A percentile compares a stretch with the other conserved stretches of the same genome.
Conservation (phyloP, 2,113 vertebrate species). For the Gymnogyps californianus region DNA sequence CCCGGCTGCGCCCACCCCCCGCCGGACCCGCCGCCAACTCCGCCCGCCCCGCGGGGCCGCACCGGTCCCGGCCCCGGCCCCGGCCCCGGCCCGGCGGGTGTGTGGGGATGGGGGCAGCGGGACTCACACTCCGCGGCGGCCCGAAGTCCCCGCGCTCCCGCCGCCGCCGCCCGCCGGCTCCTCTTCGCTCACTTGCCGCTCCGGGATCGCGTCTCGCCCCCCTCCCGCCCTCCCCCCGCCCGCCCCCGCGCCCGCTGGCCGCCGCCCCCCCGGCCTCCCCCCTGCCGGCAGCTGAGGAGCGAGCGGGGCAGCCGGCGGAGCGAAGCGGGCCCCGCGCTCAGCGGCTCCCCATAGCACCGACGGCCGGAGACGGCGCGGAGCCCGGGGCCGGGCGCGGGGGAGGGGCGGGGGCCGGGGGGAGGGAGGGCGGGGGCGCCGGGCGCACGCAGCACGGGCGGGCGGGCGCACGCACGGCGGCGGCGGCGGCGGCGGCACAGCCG, state of each 20-base stretch:
- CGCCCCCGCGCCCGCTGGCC: too few species aligned
- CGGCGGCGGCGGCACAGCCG: slow-evolving; percentile 32
- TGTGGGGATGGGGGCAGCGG: slow-evolving; percentile 2
- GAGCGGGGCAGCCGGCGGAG: too few species aligned
- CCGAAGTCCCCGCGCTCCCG: slow-evolving; percentile 52
- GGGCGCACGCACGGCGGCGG: slow-evolving; percentile 16
- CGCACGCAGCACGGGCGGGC: slow-evolving; percentile 68
- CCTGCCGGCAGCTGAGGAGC: too few species aligned
- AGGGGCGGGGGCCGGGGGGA: too few species aligned
- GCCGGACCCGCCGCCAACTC: background rate
- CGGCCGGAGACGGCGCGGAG: too few species aligned
- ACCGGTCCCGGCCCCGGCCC: background rate
- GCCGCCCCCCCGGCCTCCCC: too few species aligned
- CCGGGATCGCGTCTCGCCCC: slow-evolving; percentile 34
- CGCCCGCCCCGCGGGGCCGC: background rate
- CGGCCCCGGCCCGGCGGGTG: slow-evolving; percentile 16
- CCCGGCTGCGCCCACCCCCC: background rate
- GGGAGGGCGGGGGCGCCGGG: slow-evolving; percentile 38
- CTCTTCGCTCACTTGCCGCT: slow-evolving; percentile 5
- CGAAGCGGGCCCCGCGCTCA: too few species aligned
- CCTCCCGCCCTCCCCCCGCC: too few species aligned
- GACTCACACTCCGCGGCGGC: slow-evolving; percentile 57
- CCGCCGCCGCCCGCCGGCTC: slow-evolving; percentile 44
- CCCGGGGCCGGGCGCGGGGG: too few species aligned
- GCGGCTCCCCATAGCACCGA: too few species aligned